Evolutionary conservation across 2,113 vertebrate genomes (phyloP).

Genomic region (Eubucco bourcierii): DNA sequence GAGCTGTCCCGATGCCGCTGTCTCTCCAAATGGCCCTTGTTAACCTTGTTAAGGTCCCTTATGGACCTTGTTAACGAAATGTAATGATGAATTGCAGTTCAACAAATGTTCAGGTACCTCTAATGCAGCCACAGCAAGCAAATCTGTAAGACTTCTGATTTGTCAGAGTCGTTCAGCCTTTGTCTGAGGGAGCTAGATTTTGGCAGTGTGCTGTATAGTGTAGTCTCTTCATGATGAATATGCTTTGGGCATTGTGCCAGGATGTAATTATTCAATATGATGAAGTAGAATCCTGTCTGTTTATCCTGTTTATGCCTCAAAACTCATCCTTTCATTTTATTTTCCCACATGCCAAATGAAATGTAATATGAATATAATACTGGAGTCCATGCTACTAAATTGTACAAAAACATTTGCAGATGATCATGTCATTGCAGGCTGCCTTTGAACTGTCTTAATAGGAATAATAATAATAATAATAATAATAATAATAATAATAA

Average conservation of each 20-base stretch:
- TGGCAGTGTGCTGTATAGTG: neutral
- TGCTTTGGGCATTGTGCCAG: slow-evolving; percentile 1
- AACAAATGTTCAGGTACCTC: neutral
- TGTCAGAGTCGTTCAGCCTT: neutral
- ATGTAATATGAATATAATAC: slow-evolving; percentile 1
- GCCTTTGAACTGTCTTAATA: neutral
- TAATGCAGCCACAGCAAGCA: neutral
- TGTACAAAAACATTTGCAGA: neutral
- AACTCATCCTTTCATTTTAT: slow-evolving; percentile 29
- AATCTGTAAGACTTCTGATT: neutral
- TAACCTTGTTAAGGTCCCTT: no score
- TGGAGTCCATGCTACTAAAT: neutral
- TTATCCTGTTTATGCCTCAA: slow-evolving; percentile 15
- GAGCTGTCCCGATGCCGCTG: no score
- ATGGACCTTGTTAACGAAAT: neutral
- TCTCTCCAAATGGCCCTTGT: no score
- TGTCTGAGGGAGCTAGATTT: slow-evolving; percentile 3
- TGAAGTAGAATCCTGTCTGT: slow-evolving; percentile 19
- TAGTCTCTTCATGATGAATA: neutral
- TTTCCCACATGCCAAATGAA: slow-evolving; percentile 23
- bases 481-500: neutral
- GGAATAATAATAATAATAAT: neutral
- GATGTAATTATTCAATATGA: neutral
- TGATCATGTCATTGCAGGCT: neutral
- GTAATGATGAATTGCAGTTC: neutral